phyloP scores from a whole-genome alignment of 1,140 invertebrate species.

The Scaptomyza graminum region DNA sequence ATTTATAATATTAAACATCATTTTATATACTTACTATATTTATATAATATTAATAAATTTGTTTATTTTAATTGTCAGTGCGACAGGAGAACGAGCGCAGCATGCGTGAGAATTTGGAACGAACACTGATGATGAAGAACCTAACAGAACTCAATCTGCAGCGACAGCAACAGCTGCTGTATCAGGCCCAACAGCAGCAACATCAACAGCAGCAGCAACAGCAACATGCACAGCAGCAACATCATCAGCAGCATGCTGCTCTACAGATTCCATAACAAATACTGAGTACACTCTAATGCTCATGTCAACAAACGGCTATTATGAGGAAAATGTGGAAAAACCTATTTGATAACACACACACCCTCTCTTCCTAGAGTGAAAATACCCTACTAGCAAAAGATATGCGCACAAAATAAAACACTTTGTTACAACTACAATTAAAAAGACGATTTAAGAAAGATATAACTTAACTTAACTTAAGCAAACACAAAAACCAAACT shows the following conservation, averaged over 20 bases:
- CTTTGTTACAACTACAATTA: constrained; percentile 57
- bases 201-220: constrained; percentile 24
- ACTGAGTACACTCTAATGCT: too few relatives aligned
- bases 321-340: not conserved
- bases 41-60: not conserved
- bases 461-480: constrained; percentile 26
- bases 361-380: not conserved
- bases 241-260: not conserved
- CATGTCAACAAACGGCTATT: not conserved
- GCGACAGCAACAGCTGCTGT: constrained; percentile 63
- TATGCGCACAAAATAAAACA: constrained; percentile 67
- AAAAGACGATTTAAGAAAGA: constrained; percentile 7
- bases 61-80: constrained; percentile 51
- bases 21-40: not conserved
- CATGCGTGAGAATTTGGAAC: constrained; percentile 77
- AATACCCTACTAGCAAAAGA: constrained; percentile 47
- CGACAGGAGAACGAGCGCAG: constrained; percentile 83
- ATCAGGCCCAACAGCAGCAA: constrained; percentile 48
- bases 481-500: constrained; percentile 25
- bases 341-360: too few relatives aligned
- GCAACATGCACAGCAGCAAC: constrained; percentile 13
- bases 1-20: not conserved
- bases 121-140: constrained; percentile 77
- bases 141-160: constrained; percentile 67
- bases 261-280: constrained; percentile 14